These are phyloP conservation scores for Zaprionus capensis DNA, from an alignment of 1,140 invertebrate species.

Conservation along the genomic window DNA sequence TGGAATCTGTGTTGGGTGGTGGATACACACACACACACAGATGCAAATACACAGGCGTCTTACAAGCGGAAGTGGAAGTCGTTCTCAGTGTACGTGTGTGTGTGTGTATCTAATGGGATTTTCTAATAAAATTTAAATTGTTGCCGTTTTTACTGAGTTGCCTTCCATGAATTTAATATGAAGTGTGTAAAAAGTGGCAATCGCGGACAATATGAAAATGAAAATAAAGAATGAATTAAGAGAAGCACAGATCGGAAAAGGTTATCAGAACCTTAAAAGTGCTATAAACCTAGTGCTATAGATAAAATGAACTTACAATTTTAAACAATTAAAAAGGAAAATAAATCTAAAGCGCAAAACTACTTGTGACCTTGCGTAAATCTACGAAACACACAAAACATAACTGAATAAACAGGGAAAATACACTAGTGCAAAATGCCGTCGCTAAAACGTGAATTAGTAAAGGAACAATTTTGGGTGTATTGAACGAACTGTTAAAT, in stretches of 20 bases:
- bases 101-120: constrained; percentile 80
- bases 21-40: constrained; percentile 52
- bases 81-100: constrained; percentile 41
- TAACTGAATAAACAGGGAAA: neutral
- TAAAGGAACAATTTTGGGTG: neutral
- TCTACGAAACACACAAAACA: neutral
- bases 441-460: constrained; percentile 30
- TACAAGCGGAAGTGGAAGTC: constrained; percentile 69
- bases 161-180: constrained; percentile 66
- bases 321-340: neutral
- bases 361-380: neutral
- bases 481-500: neutral
- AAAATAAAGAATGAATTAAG: neutral
- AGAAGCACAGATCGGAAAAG: constrained; percentile 31
- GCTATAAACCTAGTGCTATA: neutral
- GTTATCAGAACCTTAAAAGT: constrained; percentile 1
- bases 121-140: constrained; percentile 82
- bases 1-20: constrained; percentile 45
- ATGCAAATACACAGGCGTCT: constrained; percentile 46
- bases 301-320: constrained; percentile 16
- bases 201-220: constrained; percentile 3
- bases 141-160: constrained; percentile 56
- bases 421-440: constrained; percentile 25
- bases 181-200: constrained; percentile 43
- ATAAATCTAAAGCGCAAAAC: neutral